phyloP scores from a whole-genome alignment of 2,888 invertebrate genomes.

The Epinotia ramella region DNA sequence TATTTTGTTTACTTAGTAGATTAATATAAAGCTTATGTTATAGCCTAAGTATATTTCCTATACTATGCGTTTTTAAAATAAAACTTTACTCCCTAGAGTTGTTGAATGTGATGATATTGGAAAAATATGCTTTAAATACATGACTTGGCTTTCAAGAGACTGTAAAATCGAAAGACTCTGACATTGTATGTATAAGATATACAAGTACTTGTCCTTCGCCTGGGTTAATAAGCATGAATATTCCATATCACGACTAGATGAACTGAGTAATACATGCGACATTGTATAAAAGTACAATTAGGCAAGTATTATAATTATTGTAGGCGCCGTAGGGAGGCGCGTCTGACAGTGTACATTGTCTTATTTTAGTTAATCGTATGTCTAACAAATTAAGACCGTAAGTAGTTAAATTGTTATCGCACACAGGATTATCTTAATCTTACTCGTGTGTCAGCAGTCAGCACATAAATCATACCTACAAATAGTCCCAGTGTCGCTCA shows the following conservation, averaged over 20 bases:
- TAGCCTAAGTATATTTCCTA: neutral
- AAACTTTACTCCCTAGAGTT: constrained; percentile 18
- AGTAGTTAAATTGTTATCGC: too few relatives aligned
- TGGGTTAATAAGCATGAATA: constrained; percentile 8
- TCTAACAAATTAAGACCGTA: too few relatives aligned
- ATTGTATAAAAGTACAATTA: constrained; percentile 3
- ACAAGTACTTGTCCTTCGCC: constrained; percentile 22
- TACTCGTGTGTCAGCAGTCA: too few relatives aligned
- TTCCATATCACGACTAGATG: constrained; percentile 15
- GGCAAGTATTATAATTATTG: neutral
- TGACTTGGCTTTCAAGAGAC: constrained; percentile 42
- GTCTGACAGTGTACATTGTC: too few relatives aligned
- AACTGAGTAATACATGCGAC: constrained; percentile 4
- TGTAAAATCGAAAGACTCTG: constrained; percentile 35
- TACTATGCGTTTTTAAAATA: neutral
- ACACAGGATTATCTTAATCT: too few relatives aligned
- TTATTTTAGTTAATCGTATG: too few relatives aligned
- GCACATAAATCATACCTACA: too few relatives aligned
- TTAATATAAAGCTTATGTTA: neutral
- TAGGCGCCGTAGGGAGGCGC: neutral
- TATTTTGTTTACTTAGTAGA: neutral
- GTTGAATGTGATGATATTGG: constrained; percentile 16
- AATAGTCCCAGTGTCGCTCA: too few relatives aligned
- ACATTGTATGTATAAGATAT: constrained; percentile 23
- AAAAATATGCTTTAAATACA: constrained; percentile 30